Base-by-base conservation (phyloP, 2,888 invertebrate species). In the Hybos culiciformis region DNA sequence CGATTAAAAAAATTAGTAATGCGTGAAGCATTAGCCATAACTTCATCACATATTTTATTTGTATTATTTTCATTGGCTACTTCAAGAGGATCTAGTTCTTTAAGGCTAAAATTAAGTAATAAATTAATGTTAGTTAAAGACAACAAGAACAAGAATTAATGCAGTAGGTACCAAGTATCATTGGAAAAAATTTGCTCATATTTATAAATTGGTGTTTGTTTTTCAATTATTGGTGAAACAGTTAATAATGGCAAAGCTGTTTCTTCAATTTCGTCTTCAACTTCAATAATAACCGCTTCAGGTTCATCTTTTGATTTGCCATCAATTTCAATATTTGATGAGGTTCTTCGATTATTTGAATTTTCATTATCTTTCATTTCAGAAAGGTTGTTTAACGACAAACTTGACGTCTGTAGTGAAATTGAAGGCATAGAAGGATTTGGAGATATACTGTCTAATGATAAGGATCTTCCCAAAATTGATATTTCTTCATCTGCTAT, bases 261-360 rank as follows among this genome's bases (percentile, higher is more conserved):
- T 63, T 84, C 84, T 37, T 82, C 76, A 42, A 82, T 80, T 43
- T 83, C 80, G 51, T 82, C 84, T 60, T 85, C 85, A 4, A 86
- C 78, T 57, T 85, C 85, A 0, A 85, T 83, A 45, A 85, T 73
- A 2, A 85, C 73, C 1, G 85, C 85, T 51, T 81, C 82, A 0
- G 83, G 81, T 33, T 76, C 73, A 40, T 71, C 63, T 4, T 50
- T 44, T 33, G 62, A 58, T 45, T 51, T 59, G 31, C 59, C 59
- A 43, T 63, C 63, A 11, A 57, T 55, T 41, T 62, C 62, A 9
- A 54, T 56, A 41, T 61, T 62, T 9, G 53, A 48, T 26, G 50
- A 44, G 14, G 44, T 39, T 20, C 37, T 17, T 11, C 46, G 12
- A 23, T 47, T 54, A 39, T 57, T 56, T 11, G 55, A 55, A 44